These are phyloP conservation scores for Bombyx mandarina DNA, from an alignment of 1,140 invertebrate species.

Conservation along the genomic window DNA sequence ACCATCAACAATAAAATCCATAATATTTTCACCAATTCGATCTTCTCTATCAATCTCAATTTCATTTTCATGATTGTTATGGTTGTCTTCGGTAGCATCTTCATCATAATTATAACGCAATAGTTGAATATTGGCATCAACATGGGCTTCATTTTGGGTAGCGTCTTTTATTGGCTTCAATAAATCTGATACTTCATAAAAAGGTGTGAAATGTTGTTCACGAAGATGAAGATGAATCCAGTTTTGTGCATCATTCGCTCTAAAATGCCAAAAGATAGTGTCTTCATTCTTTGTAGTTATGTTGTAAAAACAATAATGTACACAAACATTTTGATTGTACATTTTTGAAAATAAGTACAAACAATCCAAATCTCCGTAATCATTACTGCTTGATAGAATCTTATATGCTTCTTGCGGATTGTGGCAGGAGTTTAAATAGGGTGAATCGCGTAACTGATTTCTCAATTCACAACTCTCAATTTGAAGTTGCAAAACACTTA, in stretches of 20 bases:
- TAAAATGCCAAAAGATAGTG: conserved; percentile 22
- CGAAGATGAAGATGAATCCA: conserved; percentile 25
- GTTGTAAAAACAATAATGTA: conserved; percentile 22
- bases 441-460: conserved; percentile 21
- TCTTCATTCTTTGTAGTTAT: conserved; percentile 20
- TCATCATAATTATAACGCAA: conserved; percentile 10
- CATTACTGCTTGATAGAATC: conserved; percentile 19
- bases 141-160: conserved; percentile 10
- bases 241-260: conserved; percentile 23
- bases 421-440: conserved; percentile 25
- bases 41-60: conserved; percentile 9
- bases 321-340: conserved; percentile 28
- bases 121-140: conserved; percentile 12
- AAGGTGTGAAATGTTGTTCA: conserved; percentile 20
- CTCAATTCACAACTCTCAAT: conserved; percentile 21
- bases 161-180: conserved; percentile 8
- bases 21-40: conserved; percentile 11
- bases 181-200: conserved; percentile 5
- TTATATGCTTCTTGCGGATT: conserved; percentile 24
- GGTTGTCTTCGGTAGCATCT: conserved; percentile 11
- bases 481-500: conserved; percentile 24
- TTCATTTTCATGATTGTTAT: not conserved
- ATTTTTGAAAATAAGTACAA: conserved; percentile 22
- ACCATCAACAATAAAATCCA: not conserved
- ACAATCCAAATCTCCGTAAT: conserved; percentile 25